These are phyloP conservation scores for Esox niger DNA, from an alignment of 2,113 vertebrate species.

Conservation along the genomic window DNA sequence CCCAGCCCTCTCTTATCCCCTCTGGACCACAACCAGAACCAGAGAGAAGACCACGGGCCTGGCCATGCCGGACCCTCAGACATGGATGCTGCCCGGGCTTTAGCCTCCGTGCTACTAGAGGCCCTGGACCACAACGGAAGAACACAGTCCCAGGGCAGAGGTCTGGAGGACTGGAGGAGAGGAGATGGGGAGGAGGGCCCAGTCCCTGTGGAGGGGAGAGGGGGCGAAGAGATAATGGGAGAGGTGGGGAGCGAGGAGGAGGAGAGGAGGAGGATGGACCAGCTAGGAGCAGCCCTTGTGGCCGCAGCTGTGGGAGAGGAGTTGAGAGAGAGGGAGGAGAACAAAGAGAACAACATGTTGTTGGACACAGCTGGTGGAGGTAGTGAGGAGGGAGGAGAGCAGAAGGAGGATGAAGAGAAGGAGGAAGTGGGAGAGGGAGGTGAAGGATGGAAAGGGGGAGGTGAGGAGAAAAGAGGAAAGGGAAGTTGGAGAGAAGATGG, in stretches of 20 bases:
- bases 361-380: slow-evolving; percentile 18
- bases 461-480: slow-evolving; percentile 20
- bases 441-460: slow-evolving; percentile 22
- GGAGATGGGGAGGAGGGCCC: slow-evolving; percentile 34
- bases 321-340: slow-evolving; percentile 37
- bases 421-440: slow-evolving; percentile 19
- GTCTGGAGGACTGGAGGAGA: slow-evolving; percentile 22
- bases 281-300: slow-evolving; percentile 57
- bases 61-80: slow-evolving; percentile 56
- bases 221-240: slow-evolving; percentile 28
- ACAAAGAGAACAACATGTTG: slow-evolving; percentile 42
- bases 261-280: slow-evolving; percentile 44
- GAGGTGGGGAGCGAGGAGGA: slow-evolving; percentile 3
- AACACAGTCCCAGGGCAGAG: slow-evolving; percentile 28
- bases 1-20: slow-evolving; percentile 37
- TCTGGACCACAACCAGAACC: slow-evolving; percentile 31
- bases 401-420: slow-evolving; percentile 23
- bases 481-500: slow-evolving; percentile 16
- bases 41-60: slow-evolving; percentile 30
- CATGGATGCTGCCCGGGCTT: slow-evolving; percentile 71
- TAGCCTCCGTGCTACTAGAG: slow-evolving; percentile 77
- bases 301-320: slow-evolving; percentile 54
- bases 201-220: slow-evolving; percentile 6
- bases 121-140: slow-evolving; percentile 72
- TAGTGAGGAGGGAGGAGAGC: slow-evolving; percentile 30